Evolutionary conservation across 2,113 vertebrate genomes (phyloP).

Genomic region (Gopherus evgoodei): DNA sequence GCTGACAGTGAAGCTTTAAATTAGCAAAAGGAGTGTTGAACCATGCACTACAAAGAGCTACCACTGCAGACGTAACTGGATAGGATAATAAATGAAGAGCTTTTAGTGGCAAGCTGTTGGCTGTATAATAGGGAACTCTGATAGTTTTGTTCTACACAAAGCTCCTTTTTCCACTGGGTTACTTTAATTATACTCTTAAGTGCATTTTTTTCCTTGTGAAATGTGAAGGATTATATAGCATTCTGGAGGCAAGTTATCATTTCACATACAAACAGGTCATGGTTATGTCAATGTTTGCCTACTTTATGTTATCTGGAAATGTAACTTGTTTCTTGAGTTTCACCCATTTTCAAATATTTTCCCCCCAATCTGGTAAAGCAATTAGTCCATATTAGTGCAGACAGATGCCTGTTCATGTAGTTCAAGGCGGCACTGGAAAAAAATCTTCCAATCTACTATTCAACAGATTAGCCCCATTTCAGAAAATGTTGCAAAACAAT

Average conservation of each 20-base stretch:
- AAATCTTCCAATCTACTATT: constrained; percentile 41
- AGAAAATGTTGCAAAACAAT: constrained; percentile 12
- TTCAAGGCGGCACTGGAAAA: constrained; percentile 62
- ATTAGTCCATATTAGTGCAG: constrained; percentile 52
- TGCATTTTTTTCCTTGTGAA: neutral
- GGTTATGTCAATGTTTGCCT: too few species aligned
- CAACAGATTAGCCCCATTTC: constrained; percentile 6
- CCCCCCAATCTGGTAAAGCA: constrained; percentile 8
- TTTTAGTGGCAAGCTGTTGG: too few species aligned
- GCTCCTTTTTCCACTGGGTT: neutral
- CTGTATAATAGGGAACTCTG: neutral
- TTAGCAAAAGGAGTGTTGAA: neutral
- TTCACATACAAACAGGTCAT: neutral
- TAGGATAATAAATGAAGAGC: neutral
- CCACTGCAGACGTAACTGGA: neutral
- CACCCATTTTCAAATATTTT: constrained; percentile 37
- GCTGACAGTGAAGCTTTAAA: too few species aligned
- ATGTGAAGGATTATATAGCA: neutral
- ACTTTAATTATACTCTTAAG: neutral
- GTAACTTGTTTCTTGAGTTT: neutral
- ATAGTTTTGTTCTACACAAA: neutral
- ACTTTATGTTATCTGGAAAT: too few species aligned
- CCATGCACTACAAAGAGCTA: neutral
- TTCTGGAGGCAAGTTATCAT: neutral
- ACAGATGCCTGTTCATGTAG: constrained; percentile 38